Conservation (phyloP, 2,113 vertebrate genomes). For the Leucosticte australis region DNA sequence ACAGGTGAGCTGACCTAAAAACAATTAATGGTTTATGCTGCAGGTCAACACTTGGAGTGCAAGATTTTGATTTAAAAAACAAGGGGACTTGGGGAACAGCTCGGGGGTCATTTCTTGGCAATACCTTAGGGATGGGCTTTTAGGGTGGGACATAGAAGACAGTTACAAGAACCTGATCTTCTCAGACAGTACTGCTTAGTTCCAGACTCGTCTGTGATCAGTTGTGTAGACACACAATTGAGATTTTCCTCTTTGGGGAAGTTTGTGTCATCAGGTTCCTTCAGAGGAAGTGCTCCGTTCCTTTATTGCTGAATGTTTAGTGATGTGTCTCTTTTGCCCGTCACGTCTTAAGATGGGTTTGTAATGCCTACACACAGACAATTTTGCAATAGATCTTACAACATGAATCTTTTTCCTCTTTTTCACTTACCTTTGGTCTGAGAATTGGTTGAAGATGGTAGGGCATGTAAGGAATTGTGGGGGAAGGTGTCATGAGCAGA, state of each 20-base stretch:
- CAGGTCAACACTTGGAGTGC: background rate
- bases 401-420: background rate
- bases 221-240: background rate
- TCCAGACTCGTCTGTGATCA: background rate
- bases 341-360: background rate
- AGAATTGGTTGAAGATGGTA: background rate
- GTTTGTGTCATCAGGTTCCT: background rate
- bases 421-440: background rate
- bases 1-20: conserved; percentile 81
- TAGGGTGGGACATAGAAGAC: background rate
- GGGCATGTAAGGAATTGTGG: background rate
- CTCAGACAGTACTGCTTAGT: background rate
- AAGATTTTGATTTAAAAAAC: background rate
- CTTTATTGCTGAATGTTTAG: background rate
- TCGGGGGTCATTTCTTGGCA: accelerated
- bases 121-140: background rate
- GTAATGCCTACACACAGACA: background rate
- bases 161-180: background rate
- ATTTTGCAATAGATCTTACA: background rate
- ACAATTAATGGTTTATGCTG: background rate
- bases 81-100: background rate
- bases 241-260: background rate
- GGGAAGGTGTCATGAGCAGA: background rate
- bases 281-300: background rate
- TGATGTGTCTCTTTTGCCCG: background rate